phyloP scores from a whole-genome alignment of 2,113 vertebrate genomes.

The Gopherus flavomarginatus region DNA sequence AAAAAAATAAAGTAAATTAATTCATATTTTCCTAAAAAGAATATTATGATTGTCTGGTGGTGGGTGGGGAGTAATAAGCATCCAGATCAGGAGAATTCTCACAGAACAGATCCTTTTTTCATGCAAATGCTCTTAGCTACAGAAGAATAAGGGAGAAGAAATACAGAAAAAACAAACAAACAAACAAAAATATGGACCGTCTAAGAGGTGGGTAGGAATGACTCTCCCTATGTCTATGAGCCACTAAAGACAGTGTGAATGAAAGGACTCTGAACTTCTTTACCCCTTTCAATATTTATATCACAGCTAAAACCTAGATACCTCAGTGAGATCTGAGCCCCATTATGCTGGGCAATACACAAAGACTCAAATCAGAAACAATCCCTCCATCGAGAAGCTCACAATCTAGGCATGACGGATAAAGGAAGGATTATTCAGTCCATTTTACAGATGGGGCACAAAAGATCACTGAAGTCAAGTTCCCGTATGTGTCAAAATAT shows the following conservation, averaged over 20 bases:
- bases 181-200: background rate
- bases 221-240: background rate
- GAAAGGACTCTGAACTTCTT: background rate
- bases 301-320: background rate
- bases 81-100: background rate
- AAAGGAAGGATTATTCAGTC: background rate
- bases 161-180: background rate
- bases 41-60: background rate
- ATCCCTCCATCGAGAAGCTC: background rate
- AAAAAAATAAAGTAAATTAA: background rate
- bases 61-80: background rate
- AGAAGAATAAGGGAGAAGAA: background rate
- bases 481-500: background rate
- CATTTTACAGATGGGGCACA: background rate
- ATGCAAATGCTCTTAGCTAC: background rate
- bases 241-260: background rate
- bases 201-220: background rate
- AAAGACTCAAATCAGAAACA: background rate
- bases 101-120: background rate
- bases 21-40: background rate
- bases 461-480: background rate
- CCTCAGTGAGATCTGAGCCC: background rate
- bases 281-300: background rate
- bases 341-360: background rate
- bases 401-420: background rate